These are phyloP conservation scores for Microctonus aethiopoides DNA, from an alignment of 2,888 invertebrate genomes.

Conservation along the genomic window DNA sequence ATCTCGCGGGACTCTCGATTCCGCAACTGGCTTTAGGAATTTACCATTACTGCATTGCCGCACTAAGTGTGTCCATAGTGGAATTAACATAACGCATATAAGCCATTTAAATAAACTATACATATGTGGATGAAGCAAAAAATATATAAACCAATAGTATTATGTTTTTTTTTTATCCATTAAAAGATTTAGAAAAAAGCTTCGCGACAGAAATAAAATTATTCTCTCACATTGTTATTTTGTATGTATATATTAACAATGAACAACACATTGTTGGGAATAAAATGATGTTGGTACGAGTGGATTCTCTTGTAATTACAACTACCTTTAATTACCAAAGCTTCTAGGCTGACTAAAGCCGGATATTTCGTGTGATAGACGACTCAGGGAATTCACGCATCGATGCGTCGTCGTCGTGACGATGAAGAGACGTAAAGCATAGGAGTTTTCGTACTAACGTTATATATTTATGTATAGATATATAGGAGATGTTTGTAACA, in stretches of 20 bases:
- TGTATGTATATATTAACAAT: too few relatives aligned
- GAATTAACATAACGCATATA: slow-evolving; percentile 1
- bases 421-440: not conserved
- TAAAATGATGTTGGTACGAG: slow-evolving; percentile 5
- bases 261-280: not conserved
- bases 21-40: slow-evolving; percentile 20
- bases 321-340: slow-evolving; percentile 18
- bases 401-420: slow-evolving; percentile 22
- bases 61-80: not conserved
- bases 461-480: not conserved
- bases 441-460: not conserved
- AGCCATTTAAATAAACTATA: not conserved
- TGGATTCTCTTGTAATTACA: slow-evolving; percentile 24
- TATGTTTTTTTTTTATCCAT: not conserved
- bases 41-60: slow-evolving; percentile 13
- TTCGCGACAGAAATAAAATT: not conserved
- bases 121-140: not conserved
- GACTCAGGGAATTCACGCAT: slow-evolving; percentile 22
- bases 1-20: slow-evolving; percentile 22
- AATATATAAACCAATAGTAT: not conserved
- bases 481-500: slow-evolving; percentile 9
- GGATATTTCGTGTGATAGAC: slow-evolving; percentile 19
- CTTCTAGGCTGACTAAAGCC: not conserved
- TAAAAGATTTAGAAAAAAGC: not conserved
- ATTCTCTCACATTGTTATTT: too few relatives aligned